Evolutionary conservation across 2,888 invertebrate species (phyloP).

Genomic region (Tromatobia lineatoria): DNA sequence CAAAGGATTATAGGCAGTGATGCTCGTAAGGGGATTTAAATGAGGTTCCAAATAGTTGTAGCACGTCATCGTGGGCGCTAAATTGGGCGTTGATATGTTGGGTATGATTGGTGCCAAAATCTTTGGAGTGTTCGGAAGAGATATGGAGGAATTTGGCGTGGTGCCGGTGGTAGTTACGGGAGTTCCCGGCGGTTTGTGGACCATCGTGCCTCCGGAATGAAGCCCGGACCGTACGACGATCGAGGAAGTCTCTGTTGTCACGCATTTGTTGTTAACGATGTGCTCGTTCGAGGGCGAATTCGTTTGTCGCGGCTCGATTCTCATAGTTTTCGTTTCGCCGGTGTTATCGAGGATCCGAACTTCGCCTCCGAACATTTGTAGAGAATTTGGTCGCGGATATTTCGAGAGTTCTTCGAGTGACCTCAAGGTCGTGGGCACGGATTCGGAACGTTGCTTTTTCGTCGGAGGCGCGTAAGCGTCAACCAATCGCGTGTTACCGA

Average conservation of each 20-base stretch:
- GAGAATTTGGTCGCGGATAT: constrained; percentile 87
- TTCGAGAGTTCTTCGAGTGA: constrained; percentile 88
- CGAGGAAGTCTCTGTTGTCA: constrained; percentile 87
- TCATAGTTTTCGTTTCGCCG: constrained; percentile 90
- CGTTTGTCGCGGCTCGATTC: constrained; percentile 88
- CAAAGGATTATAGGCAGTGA: constrained; percentile 90
- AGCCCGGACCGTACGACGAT: constrained; percentile 93
- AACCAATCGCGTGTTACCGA: constrained; percentile 93
- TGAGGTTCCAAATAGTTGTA: constrained; percentile 82
- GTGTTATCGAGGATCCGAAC: constrained; percentile 91
- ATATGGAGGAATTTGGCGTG: constrained; percentile 78
- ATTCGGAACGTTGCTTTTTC: constrained; percentile 87
- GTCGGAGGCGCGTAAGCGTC: constrained; percentile 88
- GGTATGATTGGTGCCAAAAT: constrained; percentile 87
- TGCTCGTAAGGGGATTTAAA: constrained; percentile 88
- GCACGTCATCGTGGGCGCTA: constrained; percentile 85
- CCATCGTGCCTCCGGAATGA: constrained; percentile 94
- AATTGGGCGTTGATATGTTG: constrained; percentile 87
- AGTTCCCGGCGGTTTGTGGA: constrained; percentile 87
- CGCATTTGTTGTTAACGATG: constrained; percentile 72
- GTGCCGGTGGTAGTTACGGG: constrained; percentile 69
- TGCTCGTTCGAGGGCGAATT: constrained; percentile 86
- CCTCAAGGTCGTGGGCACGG: constrained; percentile 86
- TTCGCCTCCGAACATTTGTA: constrained; percentile 92
- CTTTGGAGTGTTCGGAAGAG: constrained; percentile 87